Percentiles rank a stretch among this genome's conserved stretches.
These are phyloP conservation scores for Darevskia nairensis DNA, from an alignment of 2,797 vertebrate genomes.

Conservation along the genomic window DNA sequence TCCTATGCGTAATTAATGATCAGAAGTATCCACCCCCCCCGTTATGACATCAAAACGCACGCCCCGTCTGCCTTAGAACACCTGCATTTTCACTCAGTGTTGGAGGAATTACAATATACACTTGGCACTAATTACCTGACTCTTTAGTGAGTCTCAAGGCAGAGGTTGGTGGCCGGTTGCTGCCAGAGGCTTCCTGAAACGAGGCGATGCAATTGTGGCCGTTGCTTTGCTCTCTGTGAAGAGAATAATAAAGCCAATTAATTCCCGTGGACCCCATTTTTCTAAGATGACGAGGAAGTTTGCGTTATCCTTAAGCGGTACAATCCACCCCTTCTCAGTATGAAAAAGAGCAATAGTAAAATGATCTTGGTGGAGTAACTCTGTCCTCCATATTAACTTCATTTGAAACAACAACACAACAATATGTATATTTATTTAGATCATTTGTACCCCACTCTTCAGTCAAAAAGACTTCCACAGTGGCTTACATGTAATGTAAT, in stretches of 20 bases:
- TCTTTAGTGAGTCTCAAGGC: accelerated
- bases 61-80: conserved; percentile 49
- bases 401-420: no score
- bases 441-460: no score
- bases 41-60: conserved; percentile 51
- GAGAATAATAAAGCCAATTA: accelerated
- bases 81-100: conserved; percentile 64
- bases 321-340: not conserved
- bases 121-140: conserved; percentile 34
- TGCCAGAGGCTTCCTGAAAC: conserved; percentile 5
- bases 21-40: conserved; percentile 56
- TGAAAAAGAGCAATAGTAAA: not conserved
- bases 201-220: not conserved
- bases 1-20: conserved; percentile 70
- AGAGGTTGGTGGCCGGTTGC: conserved; percentile 1
- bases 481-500: no score
- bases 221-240: accelerated
- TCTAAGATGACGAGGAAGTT: not conserved
- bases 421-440: no score
- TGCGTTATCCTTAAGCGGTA: not conserved
- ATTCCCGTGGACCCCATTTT: not conserved
- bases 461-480: no score
- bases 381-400: not conserved
- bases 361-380: not conserved
- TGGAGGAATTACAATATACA: conserved; percentile 31